These are phyloP conservation scores for Numida meleagris DNA, from an alignment of 2,113 vertebrate species.

Conservation along the genomic window DNA sequence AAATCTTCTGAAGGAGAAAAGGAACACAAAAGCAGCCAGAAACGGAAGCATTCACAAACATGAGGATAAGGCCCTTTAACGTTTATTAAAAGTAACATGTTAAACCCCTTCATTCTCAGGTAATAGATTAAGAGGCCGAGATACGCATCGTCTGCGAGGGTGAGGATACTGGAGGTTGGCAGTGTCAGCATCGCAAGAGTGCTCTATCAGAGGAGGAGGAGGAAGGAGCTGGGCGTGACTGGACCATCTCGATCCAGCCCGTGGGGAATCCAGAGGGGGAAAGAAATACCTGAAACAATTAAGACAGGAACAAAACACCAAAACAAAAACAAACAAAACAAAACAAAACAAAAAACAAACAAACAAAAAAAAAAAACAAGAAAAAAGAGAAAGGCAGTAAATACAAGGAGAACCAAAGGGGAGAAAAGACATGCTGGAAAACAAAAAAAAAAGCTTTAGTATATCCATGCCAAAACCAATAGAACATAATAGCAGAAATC, in stretches of 20 bases:
- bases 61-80: conserved; percentile 65
- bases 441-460: conserved; percentile 73
- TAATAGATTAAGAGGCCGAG: conserved; percentile 83
- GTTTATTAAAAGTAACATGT: conserved; percentile 46
- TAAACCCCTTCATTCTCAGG: conserved; percentile 84
- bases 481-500: conserved; percentile 74
- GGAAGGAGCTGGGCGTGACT: conserved; percentile 92
- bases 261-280: conserved; percentile 91
- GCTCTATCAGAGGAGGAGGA: conserved; percentile 89
- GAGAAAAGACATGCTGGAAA: conserved; percentile 80
- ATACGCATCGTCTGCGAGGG: conserved; percentile 81
- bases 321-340: conserved; percentile 69
- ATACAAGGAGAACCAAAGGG: conserved; percentile 82
- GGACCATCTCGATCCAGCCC: conserved; percentile 89
- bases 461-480: conserved; percentile 79
- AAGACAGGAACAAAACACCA: conserved; percentile 81
- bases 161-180: conserved; percentile 83
- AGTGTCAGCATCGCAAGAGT: conserved; percentile 88
- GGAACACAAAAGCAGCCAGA: conserved; percentile 57
- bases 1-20: conserved; percentile 54
- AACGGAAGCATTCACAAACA: conserved; percentile 71
- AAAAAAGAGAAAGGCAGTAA: conserved; percentile 78
- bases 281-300: conserved; percentile 96
- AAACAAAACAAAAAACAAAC: conserved; percentile 19
- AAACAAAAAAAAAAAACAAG: conserved; percentile 40